Evolutionary conservation across 2,888 invertebrate genomes (phyloP).

Genomic region (Seira musarum): DNA sequence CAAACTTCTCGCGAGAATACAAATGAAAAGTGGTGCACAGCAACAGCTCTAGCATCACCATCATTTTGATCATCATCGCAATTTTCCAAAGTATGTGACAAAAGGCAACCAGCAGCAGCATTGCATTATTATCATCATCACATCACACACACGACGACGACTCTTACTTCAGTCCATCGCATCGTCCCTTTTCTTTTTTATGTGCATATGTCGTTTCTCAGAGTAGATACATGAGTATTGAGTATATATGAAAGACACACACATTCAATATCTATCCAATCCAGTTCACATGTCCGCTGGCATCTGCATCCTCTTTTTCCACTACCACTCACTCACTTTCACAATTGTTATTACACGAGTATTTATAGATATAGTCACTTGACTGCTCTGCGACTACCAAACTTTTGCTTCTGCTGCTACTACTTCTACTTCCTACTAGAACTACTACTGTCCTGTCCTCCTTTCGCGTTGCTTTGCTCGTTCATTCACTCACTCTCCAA

Average conservation of each 20-base stretch:
- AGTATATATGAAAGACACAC: no score
- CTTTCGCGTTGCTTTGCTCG: no score
- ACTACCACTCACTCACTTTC: slow-evolving; percentile 44
- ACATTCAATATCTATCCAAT: no score
- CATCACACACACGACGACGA: slow-evolving; percentile 13
- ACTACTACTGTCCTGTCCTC: not conserved
- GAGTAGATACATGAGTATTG: no score
- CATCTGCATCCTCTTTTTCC: slow-evolving; percentile 58
- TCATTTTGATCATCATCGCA: slow-evolving; percentile 12
- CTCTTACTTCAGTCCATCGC: slow-evolving; percentile 50
- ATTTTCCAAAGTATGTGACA: slow-evolving; percentile 50
- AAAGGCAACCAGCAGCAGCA: no score
- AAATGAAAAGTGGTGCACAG: no score
- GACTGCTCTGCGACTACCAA: not conserved
- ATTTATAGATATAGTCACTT: no score
- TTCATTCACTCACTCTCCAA: no score
- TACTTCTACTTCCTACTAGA: not conserved
- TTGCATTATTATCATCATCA: no score
- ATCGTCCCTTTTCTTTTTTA: slow-evolving; percentile 34
- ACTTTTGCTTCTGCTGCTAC: not conserved
- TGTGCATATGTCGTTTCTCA: not conserved
- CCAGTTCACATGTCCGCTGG: slow-evolving; percentile 42
- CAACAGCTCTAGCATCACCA: slow-evolving; percentile 11
- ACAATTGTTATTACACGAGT: no score
- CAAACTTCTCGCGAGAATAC: no score